Evolutionary conservation across 1,140 invertebrate genomes (phyloP), one percentile per base, ranked within the genome.

Genomic region (Habropoda laboriosa): DNA sequence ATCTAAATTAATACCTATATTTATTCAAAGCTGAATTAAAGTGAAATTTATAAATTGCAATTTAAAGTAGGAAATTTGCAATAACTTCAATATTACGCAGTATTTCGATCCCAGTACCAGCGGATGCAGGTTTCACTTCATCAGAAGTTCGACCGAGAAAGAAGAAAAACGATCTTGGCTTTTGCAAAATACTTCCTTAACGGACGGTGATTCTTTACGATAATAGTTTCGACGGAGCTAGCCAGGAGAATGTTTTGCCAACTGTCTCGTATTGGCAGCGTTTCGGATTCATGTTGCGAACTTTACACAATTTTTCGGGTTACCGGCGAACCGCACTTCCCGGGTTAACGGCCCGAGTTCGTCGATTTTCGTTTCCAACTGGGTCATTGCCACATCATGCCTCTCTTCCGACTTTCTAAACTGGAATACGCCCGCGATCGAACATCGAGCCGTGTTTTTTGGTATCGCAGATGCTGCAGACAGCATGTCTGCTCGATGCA

Each of bases 271-370:
- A 58, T 60, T 70, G 32, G 30, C 55, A 60, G 32, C 42, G 16
- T 18, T 70, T 16, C 16, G 42, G 32, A 70, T 77, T 71, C 55
- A 40, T 58, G 40, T 47, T 21, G 40, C 40, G 32, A 70, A 49
- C 24, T 60, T 71, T 71, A 18, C 24, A 60, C 53, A 71, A 77
- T 77, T 77, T 77, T 77, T 77, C 75, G 75, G 75, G 42, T 45
- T 71, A 66, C 47, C 35, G 12, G 21, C 57, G n/a, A 30, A 35
- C 40, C 30, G 53, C 42, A 45, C 32, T 68, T 53, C 21, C n/a
- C 30, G 24, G 42, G 32, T 60, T 60, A 70, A 60, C 55, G 32
- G 53, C 21, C 32, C 24, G 42, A 32, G 66, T 51, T 77, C 53
- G 53, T 60, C 66, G 66, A 60, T 77, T 77, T 77, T 71, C 66